Conservation (phyloP, 2,888 invertebrate genomes). For the Oligia fasciuncula region DNA sequence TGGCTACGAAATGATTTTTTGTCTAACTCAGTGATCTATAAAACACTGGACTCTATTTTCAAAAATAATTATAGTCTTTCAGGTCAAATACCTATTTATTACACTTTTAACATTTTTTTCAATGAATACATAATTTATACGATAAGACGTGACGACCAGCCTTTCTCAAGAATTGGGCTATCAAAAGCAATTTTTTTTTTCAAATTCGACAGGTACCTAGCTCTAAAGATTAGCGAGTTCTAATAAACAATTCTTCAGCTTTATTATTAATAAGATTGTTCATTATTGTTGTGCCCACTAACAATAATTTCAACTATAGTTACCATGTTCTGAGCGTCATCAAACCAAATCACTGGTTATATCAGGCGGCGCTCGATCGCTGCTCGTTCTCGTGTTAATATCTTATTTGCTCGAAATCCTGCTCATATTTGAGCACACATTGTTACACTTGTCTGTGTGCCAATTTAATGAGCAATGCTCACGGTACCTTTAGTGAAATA, state of each 20-base stretch:
- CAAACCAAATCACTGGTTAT: constrained; percentile 31
- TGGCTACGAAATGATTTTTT: not conserved
- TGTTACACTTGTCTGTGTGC: constrained; percentile 16
- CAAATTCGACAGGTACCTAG: no score
- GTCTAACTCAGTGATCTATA: not conserved
- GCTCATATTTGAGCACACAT: constrained; percentile 27
- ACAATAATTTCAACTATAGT: not conserved
- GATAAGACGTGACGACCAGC: no score
- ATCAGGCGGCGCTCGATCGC: constrained; percentile 27
- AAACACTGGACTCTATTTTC: not conserved
- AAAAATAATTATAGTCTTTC: not conserved
- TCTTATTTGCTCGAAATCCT: constrained; percentile 36
- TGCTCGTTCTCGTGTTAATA: constrained; percentile 43
- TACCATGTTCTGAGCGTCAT: constrained; percentile 18
- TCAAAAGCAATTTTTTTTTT: no score
- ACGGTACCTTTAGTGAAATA: not conserved
- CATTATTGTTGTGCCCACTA: not conserved
- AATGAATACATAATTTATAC: not conserved
- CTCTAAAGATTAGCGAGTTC: no score
- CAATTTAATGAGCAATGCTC: constrained; percentile 18
- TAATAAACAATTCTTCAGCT: no score
- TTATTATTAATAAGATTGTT: not conserved
- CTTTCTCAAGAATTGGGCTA: no score
- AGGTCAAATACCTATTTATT: not conserved
- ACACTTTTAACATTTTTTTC: not conserved